A percentile compares a stretch with the other conserved stretches of the same genome.
phyloP scores from a whole-genome alignment of 2,113 vertebrate genomes.

The Fukomys damarensis region DNA sequence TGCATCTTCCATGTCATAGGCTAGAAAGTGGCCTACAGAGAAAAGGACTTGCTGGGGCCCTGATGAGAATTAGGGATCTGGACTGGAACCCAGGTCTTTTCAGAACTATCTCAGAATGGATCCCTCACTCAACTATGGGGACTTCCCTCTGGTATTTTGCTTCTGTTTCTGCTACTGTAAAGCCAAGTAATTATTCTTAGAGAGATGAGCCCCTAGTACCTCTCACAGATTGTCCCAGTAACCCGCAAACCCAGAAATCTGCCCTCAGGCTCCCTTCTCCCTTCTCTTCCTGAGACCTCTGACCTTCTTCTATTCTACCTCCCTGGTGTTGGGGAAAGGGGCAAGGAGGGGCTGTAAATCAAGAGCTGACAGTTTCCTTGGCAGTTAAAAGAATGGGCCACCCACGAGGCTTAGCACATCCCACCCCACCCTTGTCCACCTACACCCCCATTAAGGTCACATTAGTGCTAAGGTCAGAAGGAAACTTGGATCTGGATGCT shows the following conservation, averaged over 20 bases:
- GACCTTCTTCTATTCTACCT: slow-evolving; percentile 20
- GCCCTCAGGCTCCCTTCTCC: slow-evolving; percentile 38
- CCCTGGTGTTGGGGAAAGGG: slow-evolving; percentile 75
- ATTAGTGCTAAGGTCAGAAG: neutral
- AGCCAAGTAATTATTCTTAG: neutral
- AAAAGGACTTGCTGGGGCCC: neutral
- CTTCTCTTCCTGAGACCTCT: slow-evolving; percentile 49
- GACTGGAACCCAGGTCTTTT: neutral
- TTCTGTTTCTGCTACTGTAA: neutral
- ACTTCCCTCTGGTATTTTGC: neutral
- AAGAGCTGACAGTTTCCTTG: slow-evolving; percentile 63
- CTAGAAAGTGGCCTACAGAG: neutral
- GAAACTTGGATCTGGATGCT: slow-evolving; percentile 43
- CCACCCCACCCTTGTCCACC: neutral
- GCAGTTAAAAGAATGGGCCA: slow-evolving; percentile 73
- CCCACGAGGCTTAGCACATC: slow-evolving; percentile 61
- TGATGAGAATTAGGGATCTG: neutral
- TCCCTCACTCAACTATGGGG: neutral
- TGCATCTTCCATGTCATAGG: neutral
- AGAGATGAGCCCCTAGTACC: neutral
- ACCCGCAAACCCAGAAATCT: neutral
- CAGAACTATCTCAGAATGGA: neutral
- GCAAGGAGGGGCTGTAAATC: slow-evolving; percentile 73
- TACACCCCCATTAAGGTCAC: neutral
- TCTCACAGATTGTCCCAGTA: slow-evolving; percentile 17